phyloP scores from a whole-genome alignment of 2,797 vertebrate species.

The Parauchenoglanis punctatus region DNA sequence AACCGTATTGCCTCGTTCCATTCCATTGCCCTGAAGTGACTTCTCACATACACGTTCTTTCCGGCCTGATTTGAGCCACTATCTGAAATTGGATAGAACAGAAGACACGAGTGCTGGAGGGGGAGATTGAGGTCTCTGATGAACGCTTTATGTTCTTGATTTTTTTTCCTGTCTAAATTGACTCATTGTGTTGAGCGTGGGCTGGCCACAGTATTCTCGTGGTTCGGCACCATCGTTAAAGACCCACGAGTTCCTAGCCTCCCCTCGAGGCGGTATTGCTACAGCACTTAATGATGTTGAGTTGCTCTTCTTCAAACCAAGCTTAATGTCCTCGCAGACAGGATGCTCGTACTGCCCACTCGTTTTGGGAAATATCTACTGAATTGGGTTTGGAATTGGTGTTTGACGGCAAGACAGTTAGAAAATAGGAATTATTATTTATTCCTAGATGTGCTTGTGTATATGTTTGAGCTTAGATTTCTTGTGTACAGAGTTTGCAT shows the following conservation, averaged over 20 bases:
- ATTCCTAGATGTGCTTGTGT: neutral
- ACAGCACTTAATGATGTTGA: conserved; percentile 48
- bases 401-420: neutral
- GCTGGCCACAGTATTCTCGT: conserved; percentile 6
- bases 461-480: neutral
- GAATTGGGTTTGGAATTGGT: neutral
- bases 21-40: neutral
- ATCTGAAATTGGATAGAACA: conserved; percentile 31
- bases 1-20: neutral
- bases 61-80: conserved; percentile 20
- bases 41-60: neutral
- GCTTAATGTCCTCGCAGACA: conserved; percentile 35
- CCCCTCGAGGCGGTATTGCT: conserved; percentile 39
- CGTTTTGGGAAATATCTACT: conserved; percentile 14
- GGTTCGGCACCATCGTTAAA: conserved; percentile 44
- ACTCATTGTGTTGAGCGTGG: conserved; percentile 41
- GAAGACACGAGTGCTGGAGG: conserved; percentile 15
- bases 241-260: conserved; percentile 27
- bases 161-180: conserved; percentile 24
- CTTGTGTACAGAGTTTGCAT: neutral
- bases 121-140: conserved; percentile 42
- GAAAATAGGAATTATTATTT: neutral
- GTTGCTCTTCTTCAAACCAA: conserved; percentile 34
- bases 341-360: conserved; percentile 3
- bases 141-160: conserved; percentile 23